A percentile compares a stretch with the other conserved stretches of the same genome.
phyloP scores from a whole-genome alignment of 2,888 invertebrate genomes.

The Caenorhabditis plicata region DNA sequence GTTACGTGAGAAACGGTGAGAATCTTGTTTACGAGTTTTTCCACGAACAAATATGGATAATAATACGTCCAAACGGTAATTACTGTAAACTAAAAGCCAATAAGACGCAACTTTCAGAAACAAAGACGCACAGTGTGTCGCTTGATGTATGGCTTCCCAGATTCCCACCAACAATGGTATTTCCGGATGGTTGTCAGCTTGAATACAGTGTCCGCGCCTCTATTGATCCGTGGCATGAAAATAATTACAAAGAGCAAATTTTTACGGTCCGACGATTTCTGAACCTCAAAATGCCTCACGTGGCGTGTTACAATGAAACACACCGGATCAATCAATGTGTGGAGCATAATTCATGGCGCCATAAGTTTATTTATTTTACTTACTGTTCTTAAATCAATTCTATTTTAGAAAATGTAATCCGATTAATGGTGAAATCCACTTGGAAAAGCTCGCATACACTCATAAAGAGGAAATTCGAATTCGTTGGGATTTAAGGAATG shows the following conservation, averaged over 20 bases:
- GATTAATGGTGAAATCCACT: conserved; percentile 41
- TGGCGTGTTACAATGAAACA: conserved; percentile 36
- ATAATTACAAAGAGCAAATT: conserved; percentile 41
- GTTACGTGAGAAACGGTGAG: conserved; percentile 42
- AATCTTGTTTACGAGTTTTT: conserved; percentile 44
- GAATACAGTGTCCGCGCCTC: conserved; percentile 47
- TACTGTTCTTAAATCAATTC: too few species aligned
- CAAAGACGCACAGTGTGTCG: conserved; percentile 15
- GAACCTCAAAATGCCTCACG: conserved; percentile 46
- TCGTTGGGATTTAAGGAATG: conserved; percentile 38
- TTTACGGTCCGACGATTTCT: conserved; percentile 41
- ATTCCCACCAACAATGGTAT: conserved; percentile 49
- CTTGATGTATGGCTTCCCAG: conserved; percentile 52
- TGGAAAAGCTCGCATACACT: conserved; percentile 45
- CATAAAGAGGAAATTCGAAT: conserved; percentile 40
- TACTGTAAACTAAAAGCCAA: not conserved
- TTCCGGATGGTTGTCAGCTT: conserved; percentile 36
- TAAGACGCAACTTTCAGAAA: conserved; percentile 9
- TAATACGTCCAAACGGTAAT: conserved; percentile 28
- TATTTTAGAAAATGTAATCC: conserved; percentile 44
- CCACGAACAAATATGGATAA: conserved; percentile 49
- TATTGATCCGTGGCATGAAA: conserved; percentile 53
- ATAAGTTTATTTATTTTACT: conserved; percentile 23
- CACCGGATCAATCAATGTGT: conserved; percentile 47
- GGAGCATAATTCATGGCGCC: conserved; percentile 36